Evolutionary conservation across 1,140 invertebrate species (phyloP).

Genomic region (Drosophila repleta): DNA sequence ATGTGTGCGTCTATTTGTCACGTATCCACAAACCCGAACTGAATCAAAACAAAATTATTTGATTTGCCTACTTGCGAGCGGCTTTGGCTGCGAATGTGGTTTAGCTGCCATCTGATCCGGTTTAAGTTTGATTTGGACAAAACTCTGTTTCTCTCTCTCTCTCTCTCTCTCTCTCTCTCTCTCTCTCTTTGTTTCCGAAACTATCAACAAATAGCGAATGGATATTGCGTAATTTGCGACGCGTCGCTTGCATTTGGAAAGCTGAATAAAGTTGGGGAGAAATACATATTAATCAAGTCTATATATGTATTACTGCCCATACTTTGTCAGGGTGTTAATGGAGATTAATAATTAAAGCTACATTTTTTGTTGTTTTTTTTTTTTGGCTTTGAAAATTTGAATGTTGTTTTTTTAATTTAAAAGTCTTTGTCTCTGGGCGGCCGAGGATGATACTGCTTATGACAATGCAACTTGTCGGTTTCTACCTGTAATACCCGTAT

Average conservation of each 20-base stretch:
- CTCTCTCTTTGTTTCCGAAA: constrained; percentile 19
- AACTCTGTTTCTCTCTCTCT: constrained; percentile 17
- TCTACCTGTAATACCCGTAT: constrained; percentile 35
- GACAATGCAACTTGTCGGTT: constrained; percentile 43
- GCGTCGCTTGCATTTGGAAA: constrained; percentile 56
- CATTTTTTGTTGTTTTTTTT: constrained; percentile 50
- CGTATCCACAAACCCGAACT: constrained; percentile 49
- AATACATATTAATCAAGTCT: neutral
- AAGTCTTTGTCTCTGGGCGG: constrained; percentile 35
- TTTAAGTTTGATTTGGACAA: constrained; percentile 56
- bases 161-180: constrained; percentile 3
- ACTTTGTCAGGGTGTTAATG: constrained; percentile 54
- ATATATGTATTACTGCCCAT: neutral
- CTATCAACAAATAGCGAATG: constrained; percentile 62
- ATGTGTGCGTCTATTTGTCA: constrained; percentile 39
- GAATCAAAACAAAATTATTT: constrained; percentile 37
- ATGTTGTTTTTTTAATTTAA: constrained; percentile 40
- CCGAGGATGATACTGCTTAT: constrained; percentile 16
- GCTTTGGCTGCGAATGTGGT: constrained; percentile 46
- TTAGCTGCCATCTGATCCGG: constrained; percentile 50
- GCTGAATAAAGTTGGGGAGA: constrained; percentile 16
- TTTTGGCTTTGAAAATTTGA: constrained; percentile 39
- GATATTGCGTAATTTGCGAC: constrained; percentile 53
- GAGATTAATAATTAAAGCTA: constrained; percentile 61
- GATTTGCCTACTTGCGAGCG: constrained; percentile 39